Base-by-base conservation (phyloP, 1,140 invertebrate species). In the Leptinotarsa undecemlineata region DNA sequence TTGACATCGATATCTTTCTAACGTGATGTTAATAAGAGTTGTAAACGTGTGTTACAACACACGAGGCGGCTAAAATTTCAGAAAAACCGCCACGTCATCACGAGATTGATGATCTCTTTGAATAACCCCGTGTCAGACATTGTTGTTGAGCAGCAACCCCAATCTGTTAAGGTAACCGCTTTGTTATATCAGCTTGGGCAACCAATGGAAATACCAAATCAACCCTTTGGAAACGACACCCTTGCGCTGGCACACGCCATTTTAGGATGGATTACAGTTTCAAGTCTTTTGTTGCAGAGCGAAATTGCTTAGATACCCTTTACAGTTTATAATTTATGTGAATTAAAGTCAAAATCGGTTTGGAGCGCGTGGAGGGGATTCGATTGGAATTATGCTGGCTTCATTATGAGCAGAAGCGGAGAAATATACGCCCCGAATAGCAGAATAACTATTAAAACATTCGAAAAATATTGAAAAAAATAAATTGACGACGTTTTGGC, bases 131-230 rank as follows among this genome's bases (percentile, higher is more conserved):
- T 42, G 74, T 72, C 67, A 73, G 75, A 76, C 75, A 73, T 76
- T 76, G 75, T 76, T 76, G 75, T 76, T 76, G 63, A 76, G 20
- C 21, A 61, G 74, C 68, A 68, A 72, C 74, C 75, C 75, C 72
- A 70, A 76, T 76, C 71, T 76, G 75, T 76, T 76, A 76, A 75
- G 71, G 75, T 76, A 72, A 76, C 75, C 75, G 71, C 75, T 76
- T 76, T 73, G 75, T 76, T 76, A 76, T 26, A 47, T 68, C 71
- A 68, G 23, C 75, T 68, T 72, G 75, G 51, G 72, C 75, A 70
- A 48, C 75, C 75, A 76, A 76, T 76, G 70, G 64, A 73, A 68
- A 64, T 62, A 64, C 21, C 74, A 68, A 57, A 76, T 72, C 68
- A 48, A 76, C 71, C 75, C 75, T 72, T 71, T 68, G 17, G 48